Base-by-base conservation (phyloP, 2,888 invertebrate species). In the Achlya flavicornis region DNA sequence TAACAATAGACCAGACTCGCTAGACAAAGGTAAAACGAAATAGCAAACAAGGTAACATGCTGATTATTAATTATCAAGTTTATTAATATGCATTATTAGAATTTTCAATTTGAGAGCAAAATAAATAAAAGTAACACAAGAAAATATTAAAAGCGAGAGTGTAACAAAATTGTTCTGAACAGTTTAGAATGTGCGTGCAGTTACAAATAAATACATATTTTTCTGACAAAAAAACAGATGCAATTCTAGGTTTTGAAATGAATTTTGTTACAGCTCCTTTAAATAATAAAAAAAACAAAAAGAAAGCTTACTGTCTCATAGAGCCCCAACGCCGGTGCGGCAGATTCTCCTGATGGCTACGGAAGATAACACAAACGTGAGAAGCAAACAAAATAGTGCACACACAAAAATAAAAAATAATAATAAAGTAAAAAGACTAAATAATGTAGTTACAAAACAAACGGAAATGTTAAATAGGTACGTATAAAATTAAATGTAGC, bases 261-360 rank as follows among this genome's bases (percentile, higher is more conserved):
- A 6, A 35, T 35, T 35, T 35, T 35, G 35, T 35, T 35, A 35
- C 35, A 26, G 35, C 35, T 35, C 35, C 38, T 46, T 0, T 70
- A 46, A 61, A 41, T 62, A 14, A 57, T n/a, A 65, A 53, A 66
- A 65, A 66, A 72, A 74, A 66, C 68, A 81, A 80, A 79, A 73
- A 5, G 48, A 77, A 77, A 82, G 76, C 94, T 94, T 91, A 94
- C 94, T 94, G 94, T 90, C 94, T 90, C 94, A 94, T 94, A 74
- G 94, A 94, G 68, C 94, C 94, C 94, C 94, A 94, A 78, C 94
- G 88, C 62, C 94, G 92, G 78, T 94, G 90, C 77, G 94, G 94
- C 76, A 94, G 84, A 73, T 94, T 94, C 81, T 94, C 94, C 84
- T 93, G 94, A 76, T 93, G 92, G 87, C 93, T 92, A 92, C 77